Conservation (phyloP, 1,140 invertebrate species). For the Eufriesea mexicana region DNA sequence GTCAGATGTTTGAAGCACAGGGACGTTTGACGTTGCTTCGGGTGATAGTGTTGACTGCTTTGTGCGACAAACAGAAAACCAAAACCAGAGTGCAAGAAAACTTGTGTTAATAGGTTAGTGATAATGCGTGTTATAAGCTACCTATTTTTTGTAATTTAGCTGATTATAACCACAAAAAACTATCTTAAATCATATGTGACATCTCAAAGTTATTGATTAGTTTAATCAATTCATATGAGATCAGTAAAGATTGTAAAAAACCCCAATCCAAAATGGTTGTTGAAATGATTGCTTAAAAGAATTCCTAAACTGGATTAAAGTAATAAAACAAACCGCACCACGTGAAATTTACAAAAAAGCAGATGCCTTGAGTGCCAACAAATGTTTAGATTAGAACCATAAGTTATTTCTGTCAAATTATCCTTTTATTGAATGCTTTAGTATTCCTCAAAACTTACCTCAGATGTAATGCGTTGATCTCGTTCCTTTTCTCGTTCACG, state of each 20-base stretch:
- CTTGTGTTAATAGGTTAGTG: slow-evolving; percentile 77
- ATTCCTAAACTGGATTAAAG: neutral
- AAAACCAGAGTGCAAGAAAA: slow-evolving; percentile 80
- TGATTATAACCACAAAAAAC: neutral
- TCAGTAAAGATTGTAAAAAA: neutral
- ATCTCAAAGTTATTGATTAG: slow-evolving; percentile 11
- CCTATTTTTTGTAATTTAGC: slow-evolving; percentile 22
- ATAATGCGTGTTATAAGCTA: slow-evolving; percentile 72
- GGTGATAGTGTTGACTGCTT: slow-evolving; percentile 77
- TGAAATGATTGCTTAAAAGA: slow-evolving; percentile 13
- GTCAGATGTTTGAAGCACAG: slow-evolving; percentile 73
- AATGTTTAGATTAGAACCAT: neutral
- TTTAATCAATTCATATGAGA: neutral
- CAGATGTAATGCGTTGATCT: slow-evolving; percentile 76
- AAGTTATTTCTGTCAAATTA: neutral
- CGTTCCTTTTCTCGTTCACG: slow-evolving; percentile 84
- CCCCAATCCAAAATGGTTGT: slow-evolving; percentile 9
- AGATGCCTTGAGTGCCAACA: neutral
- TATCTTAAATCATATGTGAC: neutral
- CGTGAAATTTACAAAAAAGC: slow-evolving; percentile 1
- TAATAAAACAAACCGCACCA: slow-evolving; percentile 4
- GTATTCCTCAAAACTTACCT: slow-evolving; percentile 71
- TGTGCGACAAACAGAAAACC: slow-evolving; percentile 80
- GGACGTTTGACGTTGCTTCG: slow-evolving; percentile 69
- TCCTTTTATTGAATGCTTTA: neutral